These are phyloP conservation scores for Phalacrocorax aristotelis DNA, from an alignment of 2,113 vertebrate species.

Conservation along the genomic window DNA sequence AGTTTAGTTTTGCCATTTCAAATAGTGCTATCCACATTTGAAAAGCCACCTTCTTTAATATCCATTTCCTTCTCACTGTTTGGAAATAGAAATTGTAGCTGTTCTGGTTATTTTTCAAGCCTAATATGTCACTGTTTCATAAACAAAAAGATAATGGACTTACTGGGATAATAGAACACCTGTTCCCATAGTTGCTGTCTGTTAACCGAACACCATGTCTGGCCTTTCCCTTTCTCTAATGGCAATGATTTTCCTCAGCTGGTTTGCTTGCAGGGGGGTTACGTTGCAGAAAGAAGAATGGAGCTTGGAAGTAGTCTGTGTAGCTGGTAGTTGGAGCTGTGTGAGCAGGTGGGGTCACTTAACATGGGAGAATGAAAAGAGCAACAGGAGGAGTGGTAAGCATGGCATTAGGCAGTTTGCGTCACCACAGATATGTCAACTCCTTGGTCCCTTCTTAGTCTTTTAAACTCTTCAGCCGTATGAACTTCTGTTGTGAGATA, in stretches of 20 bases:
- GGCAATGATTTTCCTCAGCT: background rate
- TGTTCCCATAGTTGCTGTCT: background rate
- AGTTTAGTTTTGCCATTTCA: background rate
- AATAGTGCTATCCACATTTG: background rate
- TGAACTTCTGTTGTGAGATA: background rate
- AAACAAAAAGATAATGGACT: background rate
- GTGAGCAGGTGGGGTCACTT: background rate
- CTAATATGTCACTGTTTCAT: background rate
- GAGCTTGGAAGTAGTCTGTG: background rate
- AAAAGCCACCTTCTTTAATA: background rate
- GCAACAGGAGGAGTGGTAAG: background rate
- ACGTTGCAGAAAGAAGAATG: background rate
- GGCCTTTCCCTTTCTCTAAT: background rate
- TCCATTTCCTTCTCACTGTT: background rate
- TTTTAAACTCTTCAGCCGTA: background rate
- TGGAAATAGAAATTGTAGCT: background rate
- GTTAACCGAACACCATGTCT: background rate
- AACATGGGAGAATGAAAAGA: background rate
- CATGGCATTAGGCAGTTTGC: background rate
- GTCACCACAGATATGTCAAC: fast-evolving
- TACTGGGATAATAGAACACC: background rate
- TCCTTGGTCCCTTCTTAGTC: background rate
- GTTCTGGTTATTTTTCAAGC: background rate
- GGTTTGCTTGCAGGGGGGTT: background rate
- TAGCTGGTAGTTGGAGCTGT: background rate